These are phyloP conservation scores for Metopolophium dirhodum DNA, from an alignment of 1,140 invertebrate species.

Conservation along the genomic window DNA sequence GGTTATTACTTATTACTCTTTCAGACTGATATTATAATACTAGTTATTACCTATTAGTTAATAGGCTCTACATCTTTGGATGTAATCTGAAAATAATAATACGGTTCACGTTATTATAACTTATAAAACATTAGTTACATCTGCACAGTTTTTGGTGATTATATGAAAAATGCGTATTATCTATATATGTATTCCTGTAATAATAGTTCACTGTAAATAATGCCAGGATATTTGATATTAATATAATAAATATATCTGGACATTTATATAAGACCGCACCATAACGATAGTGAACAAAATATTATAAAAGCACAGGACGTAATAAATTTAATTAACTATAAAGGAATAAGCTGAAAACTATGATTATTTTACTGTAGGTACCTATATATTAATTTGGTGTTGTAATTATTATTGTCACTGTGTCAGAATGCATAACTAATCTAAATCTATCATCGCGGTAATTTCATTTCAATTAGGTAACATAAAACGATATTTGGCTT, in stretches of 20 bases:
- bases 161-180: background rate
- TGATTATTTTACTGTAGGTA: background rate
- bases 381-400: background rate
- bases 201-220: background rate
- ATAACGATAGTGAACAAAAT: background rate
- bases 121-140: background rate
- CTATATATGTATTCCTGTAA: background rate
- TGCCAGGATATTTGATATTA: background rate
- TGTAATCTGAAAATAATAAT: slow-evolving; percentile 50
- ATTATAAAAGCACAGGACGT: background rate
- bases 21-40: background rate
- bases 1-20: background rate
- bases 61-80: background rate
- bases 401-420: background rate
- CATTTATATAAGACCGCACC: background rate
- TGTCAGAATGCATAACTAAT: background rate
- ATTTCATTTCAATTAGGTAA: background rate
- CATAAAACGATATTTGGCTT: background rate
- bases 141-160: background rate
- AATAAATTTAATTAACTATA: background rate
- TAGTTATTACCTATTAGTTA: background rate
- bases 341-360: background rate
- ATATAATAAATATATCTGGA: background rate
- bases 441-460: background rate
- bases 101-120: background rate